Base-by-base conservation (phyloP, 2,797 vertebrate species). In the Pagetopsis macropterus region DNA sequence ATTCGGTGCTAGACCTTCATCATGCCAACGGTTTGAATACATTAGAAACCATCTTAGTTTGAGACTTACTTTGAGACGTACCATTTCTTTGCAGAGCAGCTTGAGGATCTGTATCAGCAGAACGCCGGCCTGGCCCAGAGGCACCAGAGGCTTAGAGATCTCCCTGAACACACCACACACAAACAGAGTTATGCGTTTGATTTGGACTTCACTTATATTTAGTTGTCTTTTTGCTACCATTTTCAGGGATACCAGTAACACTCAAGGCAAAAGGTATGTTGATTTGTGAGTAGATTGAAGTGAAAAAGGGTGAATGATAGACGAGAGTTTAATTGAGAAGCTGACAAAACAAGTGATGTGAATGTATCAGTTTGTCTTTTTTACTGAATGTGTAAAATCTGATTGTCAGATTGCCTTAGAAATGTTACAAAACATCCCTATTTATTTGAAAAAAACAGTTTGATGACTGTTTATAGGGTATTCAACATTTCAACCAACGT, bases 11-110 rank as follows among this genome's bases (percentile, higher is more conserved):
- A 27, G 27, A 27, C 27, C 27, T 27, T 27, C 27, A 27, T 27
- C 27, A 27, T 27, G 27, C 3, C 27, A 27, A 27, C 27, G 27
- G 27, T 27, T 27, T 27, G 27, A 27, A 4, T 27, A 27, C 27
- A 27, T 27, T 27, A 27, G 27, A 27, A 27, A 27, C 27, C 1
- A 27, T 27, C 27, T 27, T 27, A 27, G 27, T 27, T 27, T 27
- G 27, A 3, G 3, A 27, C 27, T 27, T 27, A 27, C 27, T 27
- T 27, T 19, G 17, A 6, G 15, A 94, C 96, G 75, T 86, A 99
- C 98, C 96, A 98, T 96, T 86, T 89, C 96, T 92, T 98, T 99
- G 93, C 98, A 98, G 52, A 98, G 94, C 77, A 98, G 88, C 82
- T 94, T 93, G 76, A 99, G 92, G 88, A 99, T 95, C 88, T 99